Evolutionary conservation across 92 coral and sea anemone genomes (phyloP).

Genomic region (Palythoa caribaeorum): DNA sequence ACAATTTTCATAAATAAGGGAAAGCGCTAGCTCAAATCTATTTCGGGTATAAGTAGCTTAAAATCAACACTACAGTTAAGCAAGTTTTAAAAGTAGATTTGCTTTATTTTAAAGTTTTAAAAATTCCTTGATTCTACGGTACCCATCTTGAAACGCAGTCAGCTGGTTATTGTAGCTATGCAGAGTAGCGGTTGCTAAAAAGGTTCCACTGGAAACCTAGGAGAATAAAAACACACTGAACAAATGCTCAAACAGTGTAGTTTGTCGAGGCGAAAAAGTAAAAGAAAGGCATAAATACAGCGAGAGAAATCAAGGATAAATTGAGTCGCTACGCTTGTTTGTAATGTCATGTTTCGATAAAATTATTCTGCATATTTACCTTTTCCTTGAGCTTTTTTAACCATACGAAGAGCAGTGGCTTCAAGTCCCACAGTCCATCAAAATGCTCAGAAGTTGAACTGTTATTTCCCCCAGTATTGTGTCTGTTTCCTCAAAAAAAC

Average conservation of each 20-base stretch:
- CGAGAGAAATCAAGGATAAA: constrained; percentile 35
- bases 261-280: constrained; percentile 21
- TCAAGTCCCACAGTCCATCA: constrained; percentile 32
- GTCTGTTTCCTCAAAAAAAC: constrained; percentile 15
- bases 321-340: constrained; percentile 40
- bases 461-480: constrained; percentile 30
- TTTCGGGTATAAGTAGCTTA: constrained; percentile 4
- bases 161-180: background rate
- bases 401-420: constrained; percentile 8
- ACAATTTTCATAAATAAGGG: constrained; percentile 15
- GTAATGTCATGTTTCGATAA: constrained; percentile 30
- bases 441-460: constrained; percentile 40
- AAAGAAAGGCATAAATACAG: constrained; percentile 25
- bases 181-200: background rate
- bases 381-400: constrained; percentile 16
- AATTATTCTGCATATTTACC: constrained; percentile 34
- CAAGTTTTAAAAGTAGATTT: constrained; percentile 6
- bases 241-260: constrained; percentile 21
- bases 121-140: background rate
- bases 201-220: constrained; percentile 21
- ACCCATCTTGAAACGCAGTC: constrained; percentile 20
- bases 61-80: constrained; percentile 2
- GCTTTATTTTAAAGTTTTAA: constrained; percentile 13
- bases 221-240: constrained; percentile 6
- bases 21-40: background rate